A percentile compares a stretch with the other conserved stretches of the same genome.
phyloP scores from a whole-genome alignment of 2,797 vertebrate species.

The Catamblyrhynchus diadema region DNA sequence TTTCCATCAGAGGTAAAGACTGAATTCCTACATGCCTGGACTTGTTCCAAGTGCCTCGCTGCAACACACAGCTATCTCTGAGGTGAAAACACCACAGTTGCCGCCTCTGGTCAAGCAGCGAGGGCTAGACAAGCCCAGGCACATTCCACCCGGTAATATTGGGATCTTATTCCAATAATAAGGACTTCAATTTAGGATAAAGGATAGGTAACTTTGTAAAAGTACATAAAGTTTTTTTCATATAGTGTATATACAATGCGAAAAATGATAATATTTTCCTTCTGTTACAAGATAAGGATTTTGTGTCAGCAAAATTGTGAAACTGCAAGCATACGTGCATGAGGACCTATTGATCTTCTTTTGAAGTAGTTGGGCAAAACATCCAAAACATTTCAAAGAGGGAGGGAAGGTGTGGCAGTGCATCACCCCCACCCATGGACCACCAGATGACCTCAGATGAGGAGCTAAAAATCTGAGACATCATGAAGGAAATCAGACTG shows the following conservation, averaged over 20 bases:
- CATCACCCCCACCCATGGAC: not conserved
- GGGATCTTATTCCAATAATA: too few relatives aligned
- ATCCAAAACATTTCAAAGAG: not conserved
- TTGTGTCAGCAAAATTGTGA: not conserved
- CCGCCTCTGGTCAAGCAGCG: too few relatives aligned
- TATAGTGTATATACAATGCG: not conserved
- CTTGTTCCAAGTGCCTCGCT: too few relatives aligned
- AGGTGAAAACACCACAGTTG: too few relatives aligned
- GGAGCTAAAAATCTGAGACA: not conserved
- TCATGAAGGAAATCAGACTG: not conserved
- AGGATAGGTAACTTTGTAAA: not conserved
- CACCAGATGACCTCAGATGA: not conserved
- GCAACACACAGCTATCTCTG: too few relatives aligned
- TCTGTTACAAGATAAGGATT: not conserved
- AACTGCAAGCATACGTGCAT: fast-evolving
- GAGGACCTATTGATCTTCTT: not conserved
- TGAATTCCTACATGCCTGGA: too few relatives aligned
- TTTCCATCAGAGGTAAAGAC: too few relatives aligned
- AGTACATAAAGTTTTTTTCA: not conserved
- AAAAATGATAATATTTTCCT: not conserved
- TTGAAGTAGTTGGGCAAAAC: not conserved
- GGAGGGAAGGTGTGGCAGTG: fast-evolving
- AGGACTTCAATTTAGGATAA: not conserved
- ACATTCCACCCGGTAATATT: too few relatives aligned
- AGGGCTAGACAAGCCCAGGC: too few relatives aligned